Evolutionary conservation across 2,113 vertebrate genomes (phyloP), one percentile per base, ranked within the genome.

Genomic region (Motacilla alba): DNA sequence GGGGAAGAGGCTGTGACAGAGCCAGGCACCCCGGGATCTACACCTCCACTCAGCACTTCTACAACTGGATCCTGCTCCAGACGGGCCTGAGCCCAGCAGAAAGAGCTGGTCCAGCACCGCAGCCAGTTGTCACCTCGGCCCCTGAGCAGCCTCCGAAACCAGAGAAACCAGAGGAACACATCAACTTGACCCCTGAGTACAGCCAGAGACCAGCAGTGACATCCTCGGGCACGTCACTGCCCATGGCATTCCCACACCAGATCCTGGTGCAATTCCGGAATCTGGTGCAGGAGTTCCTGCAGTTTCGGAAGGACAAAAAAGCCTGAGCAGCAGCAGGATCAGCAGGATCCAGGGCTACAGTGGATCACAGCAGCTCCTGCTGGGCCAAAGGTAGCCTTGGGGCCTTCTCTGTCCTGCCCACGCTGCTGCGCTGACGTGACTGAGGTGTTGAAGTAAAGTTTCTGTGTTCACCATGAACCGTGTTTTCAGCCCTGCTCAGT

Each of bases 1-100:
- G 92, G 92, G 92, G 83, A 20, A 60, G 10, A 30, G 92, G 92
- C 82, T 93, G 92, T 7, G 56, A 44, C 5, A 81, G 58, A 53
- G 15, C 35, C 49, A 43, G n/a, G 13, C 70, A 43, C 59, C 83
- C 92, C 0, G 76, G 52, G 4, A 18, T 90, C 52, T 93, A 82
- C 82, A 72, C 66, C 33, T 83, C 83, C 21, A 83, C 72, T 5
- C 59, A 68, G 43, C 47, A 87, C 60, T 94, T 73, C 11, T 33
- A 78, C 8, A 16, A 63, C 21, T 94, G 92, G 92, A 68, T 94
- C 92, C 43, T 94, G 13, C 3, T 27, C 14, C 37, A 87, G 24
- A 59, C 53, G 6, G 50, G 88, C 15, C 35, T 62, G 69, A n/a
- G 5, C 55, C 47, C 52, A 2, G n/a, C 22, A 28, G 27, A 15